phyloP scores from a whole-genome alignment of 1,140 invertebrate genomes.

The Tribolium castaneum region DNA sequence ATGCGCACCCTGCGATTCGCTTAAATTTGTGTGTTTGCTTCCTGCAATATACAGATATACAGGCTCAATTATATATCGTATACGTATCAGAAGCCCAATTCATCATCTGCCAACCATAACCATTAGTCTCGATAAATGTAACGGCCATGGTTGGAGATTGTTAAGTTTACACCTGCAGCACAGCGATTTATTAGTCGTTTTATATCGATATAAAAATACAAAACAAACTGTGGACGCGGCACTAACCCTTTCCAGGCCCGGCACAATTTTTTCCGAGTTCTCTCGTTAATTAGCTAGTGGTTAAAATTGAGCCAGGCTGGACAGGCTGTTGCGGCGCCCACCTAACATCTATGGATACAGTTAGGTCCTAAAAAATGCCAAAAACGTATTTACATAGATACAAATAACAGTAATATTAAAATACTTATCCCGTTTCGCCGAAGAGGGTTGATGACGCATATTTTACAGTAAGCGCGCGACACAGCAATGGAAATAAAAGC shows the following conservation, averaged over 20 bases:
- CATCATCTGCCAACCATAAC: slow-evolving; percentile 31
- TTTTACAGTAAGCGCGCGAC: slow-evolving; percentile 25
- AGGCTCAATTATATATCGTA: slow-evolving; percentile 61
- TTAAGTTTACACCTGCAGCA: slow-evolving; percentile 18
- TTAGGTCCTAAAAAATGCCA: neutral
- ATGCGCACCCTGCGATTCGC: slow-evolving; percentile 61
- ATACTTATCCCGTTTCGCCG: slow-evolving; percentile 39
- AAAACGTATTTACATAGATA: slow-evolving; percentile 32
- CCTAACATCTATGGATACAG: slow-evolving; percentile 14
- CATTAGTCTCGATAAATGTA: slow-evolving; percentile 34
- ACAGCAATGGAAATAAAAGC: slow-evolving; percentile 32
- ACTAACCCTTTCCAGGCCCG: neutral
- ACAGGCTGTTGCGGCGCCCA: neutral
- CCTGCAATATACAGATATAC: slow-evolving; percentile 57
- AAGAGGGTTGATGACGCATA: slow-evolving; percentile 21
- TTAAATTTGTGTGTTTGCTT: slow-evolving; percentile 48
- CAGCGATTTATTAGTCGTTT: slow-evolving; percentile 32
- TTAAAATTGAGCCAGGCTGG: neutral
- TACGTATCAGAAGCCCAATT: slow-evolving; percentile 47
- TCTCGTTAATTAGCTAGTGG: neutral
- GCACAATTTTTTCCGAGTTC: slow-evolving; percentile 4
- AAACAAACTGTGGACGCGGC: neutral
- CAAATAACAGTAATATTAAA: slow-evolving; percentile 23
- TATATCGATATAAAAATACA: slow-evolving; percentile 24
- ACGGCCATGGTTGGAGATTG: slow-evolving; percentile 27